Evolutionary conservation across 2,888 invertebrate species (phyloP), one percentile per base, ranked within the genome.

Genomic region (Lepidochrysops patricia): DNA sequence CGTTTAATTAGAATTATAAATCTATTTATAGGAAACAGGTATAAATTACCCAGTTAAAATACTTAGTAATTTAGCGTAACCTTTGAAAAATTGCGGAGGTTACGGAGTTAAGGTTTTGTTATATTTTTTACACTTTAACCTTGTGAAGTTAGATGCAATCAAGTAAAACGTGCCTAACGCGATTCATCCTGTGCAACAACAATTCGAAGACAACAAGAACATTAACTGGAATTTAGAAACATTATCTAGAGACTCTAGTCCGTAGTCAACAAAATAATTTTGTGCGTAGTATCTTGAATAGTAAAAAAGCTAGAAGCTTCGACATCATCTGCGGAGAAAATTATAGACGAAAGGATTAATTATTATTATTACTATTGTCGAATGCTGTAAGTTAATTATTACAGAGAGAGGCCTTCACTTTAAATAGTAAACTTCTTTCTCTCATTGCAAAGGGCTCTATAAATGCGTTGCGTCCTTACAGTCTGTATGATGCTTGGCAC

Each of bases 51-150:
- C 29, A 32, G 54, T 32, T 19, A 15, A 26, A 27, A 15, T 29
- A n/a, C n/a, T n/a, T n/a, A 29, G 29, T 32, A 32, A 54, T 54
- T 54, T 54, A 15, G 32, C 63, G 60, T 63, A 72, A 72, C 72
- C 73, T 73, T 69, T 69, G 61, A 61, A 63, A 64, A 68, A 67
- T 70, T 66, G 68, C 68, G 67, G 69, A 68, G 60, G 62, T 64
- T 65, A 62, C 62, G 61, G 60, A 67, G 64, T 66, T 67, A 70
- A 65, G 57, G 64, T 64, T 70, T 67, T 64, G 66, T 59, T 26
- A 60, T 43, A 60, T 63, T 72, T 71, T 71, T 72, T 72, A 66
- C 64, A 48, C 59, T 69, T 68, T 67, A 71, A 72, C 73, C 75
- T 74, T 72, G 72, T 60, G 60, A 61, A 62, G 62, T 57, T 62